Evolutionary conservation across 2,797 vertebrate species (phyloP), one percentile per base, ranked within the genome.

Genomic region (Esox masquinongy): DNA sequence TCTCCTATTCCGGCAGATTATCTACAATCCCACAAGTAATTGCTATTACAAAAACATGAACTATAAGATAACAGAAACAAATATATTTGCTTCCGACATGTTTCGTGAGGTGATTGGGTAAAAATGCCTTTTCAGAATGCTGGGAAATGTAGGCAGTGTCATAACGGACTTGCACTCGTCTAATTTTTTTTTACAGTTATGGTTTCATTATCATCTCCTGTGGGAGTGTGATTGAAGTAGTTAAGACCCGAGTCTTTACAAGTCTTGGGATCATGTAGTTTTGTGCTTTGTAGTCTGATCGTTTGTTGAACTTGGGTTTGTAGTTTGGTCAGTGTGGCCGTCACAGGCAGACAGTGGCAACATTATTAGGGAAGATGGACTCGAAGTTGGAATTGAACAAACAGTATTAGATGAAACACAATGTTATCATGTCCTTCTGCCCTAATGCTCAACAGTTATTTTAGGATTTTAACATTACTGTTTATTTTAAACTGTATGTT

Each of bases 91-190:
- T 47, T 47, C 43, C 43, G 43, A 14, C 22, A 24, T 12, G 56
- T 24, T 61, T 61, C 22, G 56, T 61, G 56, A 61, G 11, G n/a
- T 24, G 22, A 61, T 24, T 24, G 22, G 22, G 43, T 47, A 61
- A 9, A 61, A 24, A 24, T 61, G 22, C 0, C n/a, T 56, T n/a
- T 56, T n/a, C n/a, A 11, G 56, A 24, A 5, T 61, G 56, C 56
- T 61, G 56, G 56, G 56, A 61, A 61, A 61, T 61, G 56, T 26
- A 61, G 53, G 53, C 53, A 56, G 19, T 56, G 56, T 61, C 22
- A 61, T 61, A 1, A 61, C 12, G 56, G 3, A 11, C 8, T 16
- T 17, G 51, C 51, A 1, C 4, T 53, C 51, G 2, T 6, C 16
- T 15, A 51, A 2, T n/a, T 19, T 12, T 11, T 47, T 47, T 11